These are phyloP conservation scores for Biston stratarius DNA, from an alignment of 2,888 invertebrate species.

Conservation along the genomic window DNA sequence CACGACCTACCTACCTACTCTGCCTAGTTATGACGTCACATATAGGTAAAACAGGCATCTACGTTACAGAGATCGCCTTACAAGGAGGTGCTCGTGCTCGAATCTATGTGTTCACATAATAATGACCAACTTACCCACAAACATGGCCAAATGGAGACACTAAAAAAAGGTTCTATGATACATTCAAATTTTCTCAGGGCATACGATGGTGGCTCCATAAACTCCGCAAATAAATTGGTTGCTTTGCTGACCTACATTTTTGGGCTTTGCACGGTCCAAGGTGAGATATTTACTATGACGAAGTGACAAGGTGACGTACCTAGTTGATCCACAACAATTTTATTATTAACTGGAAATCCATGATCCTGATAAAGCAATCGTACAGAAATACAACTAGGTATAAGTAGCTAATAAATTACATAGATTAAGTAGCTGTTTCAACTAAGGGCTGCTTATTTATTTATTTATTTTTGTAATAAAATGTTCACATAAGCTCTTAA, in stretches of 20 bases:
- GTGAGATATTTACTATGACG: constrained; percentile 17
- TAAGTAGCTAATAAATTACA: no score
- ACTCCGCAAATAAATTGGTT: not conserved
- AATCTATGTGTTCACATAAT: constrained; percentile 4
- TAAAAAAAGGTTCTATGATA: not conserved
- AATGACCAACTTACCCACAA: not conserved
- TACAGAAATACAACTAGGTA: no score
- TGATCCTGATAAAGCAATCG: not conserved
- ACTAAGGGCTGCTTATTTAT: no score
- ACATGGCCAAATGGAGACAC: not conserved
- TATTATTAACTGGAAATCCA: not conserved
- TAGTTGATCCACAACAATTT: not conserved
- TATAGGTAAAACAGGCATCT: not conserved
- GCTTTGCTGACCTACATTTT: constrained; percentile 31
- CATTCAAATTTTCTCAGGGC: not conserved
- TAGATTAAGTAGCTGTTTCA: no score
- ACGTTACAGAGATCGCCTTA: constrained; percentile 24
- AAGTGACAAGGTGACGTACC: constrained; percentile 26
- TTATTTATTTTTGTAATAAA: no score
- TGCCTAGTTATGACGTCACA: constrained; percentile 25
- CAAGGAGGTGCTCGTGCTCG: constrained; percentile 17
- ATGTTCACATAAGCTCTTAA: no score
- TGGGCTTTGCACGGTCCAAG: constrained; percentile 23
- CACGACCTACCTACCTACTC: constrained; percentile 32
- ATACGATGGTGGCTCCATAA: not conserved